These are phyloP conservation scores for Hermaeophaga mercurialis DNA, from an alignment of 2,888 invertebrate genomes.

Conservation along the genomic window DNA sequence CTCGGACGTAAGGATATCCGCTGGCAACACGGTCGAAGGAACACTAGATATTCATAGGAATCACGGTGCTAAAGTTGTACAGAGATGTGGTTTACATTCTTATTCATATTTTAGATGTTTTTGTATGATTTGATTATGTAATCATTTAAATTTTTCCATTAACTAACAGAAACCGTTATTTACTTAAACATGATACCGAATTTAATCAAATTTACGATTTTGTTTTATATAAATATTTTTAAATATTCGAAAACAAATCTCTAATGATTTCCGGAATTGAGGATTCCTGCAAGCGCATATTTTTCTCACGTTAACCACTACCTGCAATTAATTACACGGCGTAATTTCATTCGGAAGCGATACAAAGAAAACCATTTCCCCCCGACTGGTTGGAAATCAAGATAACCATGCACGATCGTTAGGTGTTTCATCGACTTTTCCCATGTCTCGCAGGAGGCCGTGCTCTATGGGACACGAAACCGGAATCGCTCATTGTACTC, in stretches of 20 bases:
- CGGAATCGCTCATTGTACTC: constrained; percentile 59
- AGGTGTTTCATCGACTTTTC: constrained; percentile 45
- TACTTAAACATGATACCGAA: no score
- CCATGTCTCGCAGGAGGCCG: constrained; percentile 46
- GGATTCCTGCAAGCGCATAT: background rate
- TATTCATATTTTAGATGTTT: background rate
- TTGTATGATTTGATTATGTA: background rate
- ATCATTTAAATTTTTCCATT: no score
- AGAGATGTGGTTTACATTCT: constrained; percentile 19
- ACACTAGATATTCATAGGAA: constrained; percentile 55
- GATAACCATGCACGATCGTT: constrained; percentile 43
- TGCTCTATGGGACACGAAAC: constrained; percentile 53
- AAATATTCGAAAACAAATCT: constrained; percentile 7
- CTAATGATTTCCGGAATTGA: constrained; percentile 6
- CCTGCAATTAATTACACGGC: constrained; percentile 25
- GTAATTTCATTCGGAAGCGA: constrained; percentile 25
- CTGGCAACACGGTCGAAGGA: constrained; percentile 57
- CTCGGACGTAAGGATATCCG: constrained; percentile 56
- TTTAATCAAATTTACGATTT: no score
- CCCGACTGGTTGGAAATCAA: constrained; percentile 25
- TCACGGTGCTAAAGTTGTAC: constrained; percentile 48
- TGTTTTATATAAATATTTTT: no score
- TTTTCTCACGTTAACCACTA: constrained; percentile 24
- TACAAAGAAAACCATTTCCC: constrained; percentile 30
- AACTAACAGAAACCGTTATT: no score